Base-by-base conservation (phyloP, 2,888 invertebrate species). In the Allacma fusca region DNA sequence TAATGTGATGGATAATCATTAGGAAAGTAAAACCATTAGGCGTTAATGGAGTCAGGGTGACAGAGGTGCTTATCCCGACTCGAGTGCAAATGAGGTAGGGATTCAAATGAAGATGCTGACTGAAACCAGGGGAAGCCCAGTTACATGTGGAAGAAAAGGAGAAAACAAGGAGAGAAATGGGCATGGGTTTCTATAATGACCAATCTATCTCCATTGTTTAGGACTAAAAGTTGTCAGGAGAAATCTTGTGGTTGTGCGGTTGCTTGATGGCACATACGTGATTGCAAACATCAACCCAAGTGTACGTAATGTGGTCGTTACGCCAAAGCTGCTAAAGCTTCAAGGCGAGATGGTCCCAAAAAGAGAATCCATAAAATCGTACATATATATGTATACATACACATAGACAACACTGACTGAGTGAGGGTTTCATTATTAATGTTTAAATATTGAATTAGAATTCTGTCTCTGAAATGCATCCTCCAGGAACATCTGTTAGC, bases 171-270 rank as follows among this genome's bases (percentile, higher is more conserved):
- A 50, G 4, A 16, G n/a, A 50, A 50, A 50, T 50, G 50, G 7
- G 4, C 50, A 5, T n/a, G 50, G 50, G 50, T n/a, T 50, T 13
- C 2, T 2, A 13, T 50, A 50, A 50, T 50, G 50, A 19, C 50
- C 50, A 50, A 50, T 50, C 50, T 50, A 4, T 50, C 50, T 19
- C 50, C n/a, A 50, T 50, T 50, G 50, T 50, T 50, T 50, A 50
- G 50, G 5, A 16, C 50, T 50, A 50, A 50, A 50, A 16, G 50
- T 50, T 50, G n/a, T 50, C 50, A 50, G 50, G n/a, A n/a, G 50
- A 50, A 50, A 50, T 34, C 19, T 50, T 50, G 50, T 16, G 50
- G 50, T 50, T 50, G 4, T 50, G 50, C 16, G 50, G 34, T 34
- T 34, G 5, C 34, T 7, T 7, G 34, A 34, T 34, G 9, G 34